These are phyloP conservation scores for Rhinoptilus africanus DNA, from an alignment of 2,113 vertebrate genomes.

Conservation along the genomic window DNA sequence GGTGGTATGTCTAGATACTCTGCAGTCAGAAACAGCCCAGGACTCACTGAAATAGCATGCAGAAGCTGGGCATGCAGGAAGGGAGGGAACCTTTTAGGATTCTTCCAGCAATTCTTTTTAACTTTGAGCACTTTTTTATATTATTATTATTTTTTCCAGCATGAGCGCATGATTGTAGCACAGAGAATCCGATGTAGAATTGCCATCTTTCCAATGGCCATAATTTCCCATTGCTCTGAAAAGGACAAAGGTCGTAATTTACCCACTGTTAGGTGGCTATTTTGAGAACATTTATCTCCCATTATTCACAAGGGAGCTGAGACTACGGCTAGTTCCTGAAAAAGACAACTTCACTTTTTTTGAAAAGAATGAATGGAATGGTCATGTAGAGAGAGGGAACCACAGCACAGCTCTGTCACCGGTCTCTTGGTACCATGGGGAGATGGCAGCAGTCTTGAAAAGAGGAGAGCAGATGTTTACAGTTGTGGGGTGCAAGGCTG, in stretches of 20 bases:
- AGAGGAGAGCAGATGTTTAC: neutral
- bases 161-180: neutral
- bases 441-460: neutral
- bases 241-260: neutral
- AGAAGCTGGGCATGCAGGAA: neutral
- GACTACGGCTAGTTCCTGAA: neutral
- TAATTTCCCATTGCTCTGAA: neutral
- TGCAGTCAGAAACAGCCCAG: neutral
- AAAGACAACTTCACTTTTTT: neutral
- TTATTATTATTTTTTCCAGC: neutral
- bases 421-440: neutral
- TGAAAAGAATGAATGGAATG: neutral
- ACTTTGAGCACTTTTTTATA: neutral
- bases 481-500: neutral
- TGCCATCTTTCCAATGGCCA: neutral
- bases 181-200: neutral
- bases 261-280: neutral
- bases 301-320: neutral
- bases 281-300: neutral
- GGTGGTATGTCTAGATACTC: neutral
- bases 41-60: neutral
- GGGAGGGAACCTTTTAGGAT: neutral
- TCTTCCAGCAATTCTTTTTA: neutral
- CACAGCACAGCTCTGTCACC: neutral
- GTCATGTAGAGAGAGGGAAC: neutral